Conservation (phyloP, 2,888 invertebrate species). For the Meteorus colon region DNA sequence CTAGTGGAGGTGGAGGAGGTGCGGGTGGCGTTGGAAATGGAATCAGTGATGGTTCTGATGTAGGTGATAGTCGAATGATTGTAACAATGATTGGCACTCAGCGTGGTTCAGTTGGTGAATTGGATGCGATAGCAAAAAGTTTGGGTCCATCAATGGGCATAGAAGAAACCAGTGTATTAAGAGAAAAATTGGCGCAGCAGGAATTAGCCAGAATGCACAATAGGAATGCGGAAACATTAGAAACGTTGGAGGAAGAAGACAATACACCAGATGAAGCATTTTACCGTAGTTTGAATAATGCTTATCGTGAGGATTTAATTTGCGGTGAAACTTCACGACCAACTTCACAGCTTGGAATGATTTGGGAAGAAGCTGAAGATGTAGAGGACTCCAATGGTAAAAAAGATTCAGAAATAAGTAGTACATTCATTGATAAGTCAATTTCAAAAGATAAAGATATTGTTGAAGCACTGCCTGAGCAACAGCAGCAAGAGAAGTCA, state of each 20-base stretch:
- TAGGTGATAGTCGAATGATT: slow-evolving; percentile 41
- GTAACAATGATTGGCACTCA: slow-evolving; percentile 56
- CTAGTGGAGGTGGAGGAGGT: slow-evolving; percentile 73
- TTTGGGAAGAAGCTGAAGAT: slow-evolving; percentile 90
- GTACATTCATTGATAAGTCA: slow-evolving; percentile 51
- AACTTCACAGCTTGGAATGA: slow-evolving; percentile 86
- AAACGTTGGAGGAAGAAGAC: slow-evolving; percentile 74
- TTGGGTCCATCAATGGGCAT: slow-evolving; percentile 66
- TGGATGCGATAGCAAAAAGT: slow-evolving; percentile 69
- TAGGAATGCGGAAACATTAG: slow-evolving; percentile 66
- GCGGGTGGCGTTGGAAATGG: slow-evolving; percentile 48
- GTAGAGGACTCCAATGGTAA: slow-evolving; percentile 76
- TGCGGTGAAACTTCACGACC: slow-evolving; percentile 78
- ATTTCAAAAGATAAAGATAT: slow-evolving; percentile 58
- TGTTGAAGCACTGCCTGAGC: slow-evolving; percentile 51
- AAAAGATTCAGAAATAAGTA: slow-evolving; percentile 56
- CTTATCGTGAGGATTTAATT: slow-evolving; percentile 87
- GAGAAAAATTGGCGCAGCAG: slow-evolving; percentile 68
- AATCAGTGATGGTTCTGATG: slow-evolving; percentile 56
- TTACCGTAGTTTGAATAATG: slow-evolving; percentile 90
- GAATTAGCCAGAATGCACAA: slow-evolving; percentile 67
- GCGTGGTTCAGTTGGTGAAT: slow-evolving; percentile 64
- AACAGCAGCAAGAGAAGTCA: slow-evolving; percentile 45
- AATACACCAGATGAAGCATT: slow-evolving; percentile 87
- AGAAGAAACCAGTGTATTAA: slow-evolving; percentile 66